A percentile compares a stretch with the other conserved stretches of the same genome.
Evolutionary conservation across 2,797 vertebrate species (phyloP).

Genomic region (Takifugu rubripes): DNA sequence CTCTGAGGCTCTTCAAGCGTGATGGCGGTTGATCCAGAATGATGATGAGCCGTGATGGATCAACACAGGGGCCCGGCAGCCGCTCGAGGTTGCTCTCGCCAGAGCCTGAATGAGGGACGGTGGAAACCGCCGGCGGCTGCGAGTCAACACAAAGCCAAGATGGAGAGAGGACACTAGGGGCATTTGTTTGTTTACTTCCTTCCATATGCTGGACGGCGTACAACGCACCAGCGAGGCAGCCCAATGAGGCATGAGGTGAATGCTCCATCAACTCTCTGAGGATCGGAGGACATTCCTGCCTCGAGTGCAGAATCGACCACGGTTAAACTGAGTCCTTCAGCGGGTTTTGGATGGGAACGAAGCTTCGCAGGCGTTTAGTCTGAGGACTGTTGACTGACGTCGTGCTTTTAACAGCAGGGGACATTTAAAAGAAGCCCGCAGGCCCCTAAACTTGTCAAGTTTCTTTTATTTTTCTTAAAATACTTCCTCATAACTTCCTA

Average conservation of each 20-base stretch:
- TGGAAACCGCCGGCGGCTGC: conserved; percentile 46
- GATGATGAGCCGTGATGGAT: conserved; percentile 63
- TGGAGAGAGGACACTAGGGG: conserved; percentile 59
- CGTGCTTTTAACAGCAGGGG: not conserved
- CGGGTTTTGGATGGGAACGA: conserved; percentile 17
- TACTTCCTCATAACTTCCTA: not conserved
- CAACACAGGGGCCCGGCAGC: conserved; percentile 36
- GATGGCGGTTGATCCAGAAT: conserved; percentile 46
- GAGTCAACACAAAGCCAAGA: conserved; percentile 52
- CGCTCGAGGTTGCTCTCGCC: conserved; percentile 54
- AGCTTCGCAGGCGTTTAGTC: conserved; percentile 23
- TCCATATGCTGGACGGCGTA: conserved; percentile 66
- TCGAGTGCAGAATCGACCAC: conserved; percentile 25
- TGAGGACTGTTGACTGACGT: conserved; percentile 1
- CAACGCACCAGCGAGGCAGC: conserved; percentile 66
- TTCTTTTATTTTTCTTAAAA: not conserved
- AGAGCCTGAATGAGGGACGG: conserved; percentile 31
- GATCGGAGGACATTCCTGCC: conserved; percentile 40
- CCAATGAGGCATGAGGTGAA: conserved; percentile 66
- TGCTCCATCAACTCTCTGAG: conserved; percentile 59
- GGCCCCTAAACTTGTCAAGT: too few species aligned
- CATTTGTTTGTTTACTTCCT: conserved; percentile 69
- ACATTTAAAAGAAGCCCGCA: not conserved
- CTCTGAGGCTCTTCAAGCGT: conserved; percentile 43
- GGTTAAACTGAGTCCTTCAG: not conserved